Base-by-base conservation (phyloP, 2,113 vertebrate species). In the Salvelinus fontinalis region DNA sequence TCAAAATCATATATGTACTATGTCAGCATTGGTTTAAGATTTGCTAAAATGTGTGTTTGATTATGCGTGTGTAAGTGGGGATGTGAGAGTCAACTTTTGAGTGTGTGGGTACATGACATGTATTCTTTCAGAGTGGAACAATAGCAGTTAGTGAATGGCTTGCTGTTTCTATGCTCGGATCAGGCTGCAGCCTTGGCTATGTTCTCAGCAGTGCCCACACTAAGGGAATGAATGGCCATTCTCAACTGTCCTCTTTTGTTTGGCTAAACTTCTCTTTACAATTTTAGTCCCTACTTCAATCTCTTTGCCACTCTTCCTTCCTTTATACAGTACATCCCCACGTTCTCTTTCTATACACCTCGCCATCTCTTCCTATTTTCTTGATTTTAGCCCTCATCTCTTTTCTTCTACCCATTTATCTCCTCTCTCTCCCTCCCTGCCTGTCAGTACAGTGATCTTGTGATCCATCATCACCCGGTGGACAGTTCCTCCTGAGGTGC, bases 121-220 rank as follows among this genome's bases (percentile, higher is more conserved):
- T 59, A 31, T 62, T 59, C 5, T 62, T 70, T 34, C 44, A 57
- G 51, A 67, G 51, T 75, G 68, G 79, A 72, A n/a, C 75, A 67
- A 64, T 5, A 48, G 51, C 72, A 60, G 27, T 14, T 11, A 24
- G 31, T 78, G 74, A 82, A 78, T 48, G 44, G 54, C 39, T 54
- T 16, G 29, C n/a, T 79, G 73, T 73, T 84, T 86, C 65, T 79
- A 34, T 74, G 20, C 60, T 70, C 51, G 73, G 68, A 29, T 79
- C 67, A 77, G 66, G 72, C 78, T 70, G 78, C 75, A 84, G 85
- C 88, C 85, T 90, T 86, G 87, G 71, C 75, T n/a, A n/a, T 44
- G 81, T 68, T 75, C 27, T 72, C 16, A 54, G 44, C 65, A 74
- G 70, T 86, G 78, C n/a, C n/a, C n/a, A n/a, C n/a, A n/a, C n/a